Conservation (phyloP, 2,113 vertebrate species). For the Candoia aspera region DNA sequence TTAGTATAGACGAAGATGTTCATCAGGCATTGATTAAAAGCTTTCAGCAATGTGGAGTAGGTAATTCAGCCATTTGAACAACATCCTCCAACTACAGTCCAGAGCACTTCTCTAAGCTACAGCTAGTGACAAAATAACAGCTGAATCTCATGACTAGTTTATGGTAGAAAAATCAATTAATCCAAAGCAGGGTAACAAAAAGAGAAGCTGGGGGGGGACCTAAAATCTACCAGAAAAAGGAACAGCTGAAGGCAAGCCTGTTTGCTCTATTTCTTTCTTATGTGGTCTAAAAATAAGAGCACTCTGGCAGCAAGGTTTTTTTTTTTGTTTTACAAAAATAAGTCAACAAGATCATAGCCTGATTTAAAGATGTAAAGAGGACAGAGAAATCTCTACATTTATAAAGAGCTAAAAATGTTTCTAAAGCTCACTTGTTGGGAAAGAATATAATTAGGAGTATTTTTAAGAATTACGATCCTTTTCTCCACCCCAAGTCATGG, state of each 20-base stretch:
- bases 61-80: not conserved
- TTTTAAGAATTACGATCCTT: constrained; percentile 74
- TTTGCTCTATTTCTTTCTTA: not conserved
- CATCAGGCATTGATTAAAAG: not conserved
- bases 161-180: not conserved
- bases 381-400: constrained; percentile 60
- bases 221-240: not conserved
- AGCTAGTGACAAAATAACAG: not conserved
- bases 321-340: constrained; percentile 42
- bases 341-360: constrained; percentile 75
- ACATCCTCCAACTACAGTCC: too few species aligned
- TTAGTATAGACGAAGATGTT: not conserved
- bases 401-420: constrained; percentile 76
- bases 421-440: constrained; percentile 68
- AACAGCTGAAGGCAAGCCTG: not conserved
- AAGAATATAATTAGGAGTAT: constrained; percentile 78
- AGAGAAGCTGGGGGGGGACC: not conserved
- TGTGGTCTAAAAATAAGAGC: constrained; percentile 67
- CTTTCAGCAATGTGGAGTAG: not conserved
- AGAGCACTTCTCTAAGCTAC: not conserved
- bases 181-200: not conserved
- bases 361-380: constrained; percentile 69
- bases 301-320: constrained; percentile 40
- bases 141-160: not conserved
- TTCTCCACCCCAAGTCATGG: constrained; percentile 70